phyloP scores from a whole-genome alignment of 2,888 invertebrate species.

The Lasioglossum figueresi region DNA sequence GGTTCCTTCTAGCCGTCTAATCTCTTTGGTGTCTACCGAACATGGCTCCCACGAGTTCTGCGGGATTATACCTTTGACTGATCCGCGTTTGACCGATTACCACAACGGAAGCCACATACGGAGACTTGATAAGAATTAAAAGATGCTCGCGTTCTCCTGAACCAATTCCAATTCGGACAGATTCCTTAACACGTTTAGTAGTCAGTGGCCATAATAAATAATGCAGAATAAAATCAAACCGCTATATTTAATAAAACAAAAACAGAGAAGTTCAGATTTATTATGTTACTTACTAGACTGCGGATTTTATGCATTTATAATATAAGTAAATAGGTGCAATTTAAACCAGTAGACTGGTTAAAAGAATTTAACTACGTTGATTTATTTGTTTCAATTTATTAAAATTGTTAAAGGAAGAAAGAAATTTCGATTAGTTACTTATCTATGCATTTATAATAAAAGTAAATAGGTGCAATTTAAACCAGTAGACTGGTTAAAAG shows the following conservation, averaged over 20 bases:
- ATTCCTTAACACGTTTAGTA: neutral
- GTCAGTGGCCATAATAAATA: neutral
- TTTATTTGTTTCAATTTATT: too few relatives aligned
- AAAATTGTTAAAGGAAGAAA: too few relatives aligned
- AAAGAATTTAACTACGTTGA: too few relatives aligned
- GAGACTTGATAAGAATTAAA: slow-evolving; percentile 37
- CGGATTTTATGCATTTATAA: neutral
- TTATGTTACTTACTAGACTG: neutral
- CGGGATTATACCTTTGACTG: slow-evolving; percentile 65
- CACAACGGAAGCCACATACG: slow-evolving; percentile 15
- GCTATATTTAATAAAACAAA: neutral
- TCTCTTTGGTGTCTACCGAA: slow-evolving; percentile 71
- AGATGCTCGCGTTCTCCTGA: neutral
- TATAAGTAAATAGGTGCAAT: neutral
- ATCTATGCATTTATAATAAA: neutral
- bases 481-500: neutral
- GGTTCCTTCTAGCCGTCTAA: slow-evolving; percentile 68
- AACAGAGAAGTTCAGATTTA: neutral
- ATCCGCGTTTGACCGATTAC: slow-evolving; percentile 46
- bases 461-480: neutral
- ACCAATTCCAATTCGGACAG: neutral
- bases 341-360: neutral
- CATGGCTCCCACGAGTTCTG: slow-evolving; percentile 65
- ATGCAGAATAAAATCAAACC: neutral
- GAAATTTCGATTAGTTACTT: too few relatives aligned